phyloP scores from a whole-genome alignment of 2,113 vertebrate species.

The Bubalus kerabau region DNA sequence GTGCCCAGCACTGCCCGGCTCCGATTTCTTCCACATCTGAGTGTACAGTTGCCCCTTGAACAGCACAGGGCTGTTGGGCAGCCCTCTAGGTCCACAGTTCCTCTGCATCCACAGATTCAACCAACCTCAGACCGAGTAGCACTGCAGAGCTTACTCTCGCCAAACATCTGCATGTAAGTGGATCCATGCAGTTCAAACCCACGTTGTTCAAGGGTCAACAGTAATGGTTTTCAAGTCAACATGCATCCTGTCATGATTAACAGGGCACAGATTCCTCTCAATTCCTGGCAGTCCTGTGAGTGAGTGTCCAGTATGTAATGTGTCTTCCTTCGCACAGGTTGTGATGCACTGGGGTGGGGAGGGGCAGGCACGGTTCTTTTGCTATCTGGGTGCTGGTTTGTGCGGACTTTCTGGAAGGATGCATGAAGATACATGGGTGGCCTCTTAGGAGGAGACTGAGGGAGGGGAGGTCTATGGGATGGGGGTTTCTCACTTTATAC shows the following conservation, averaged over 20 bases:
- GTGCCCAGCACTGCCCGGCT: neutral
- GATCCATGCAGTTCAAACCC: neutral
- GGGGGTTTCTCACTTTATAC: neutral
- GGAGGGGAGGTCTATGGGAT: neutral
- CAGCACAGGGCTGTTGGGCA: neutral
- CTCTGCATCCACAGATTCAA: too few relatives aligned
- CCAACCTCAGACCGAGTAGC: neutral
- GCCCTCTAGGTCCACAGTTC: neutral
- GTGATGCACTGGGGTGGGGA: fast-evolving
- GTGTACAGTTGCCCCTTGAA: neutral
- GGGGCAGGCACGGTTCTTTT: neutral
- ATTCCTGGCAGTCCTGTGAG: neutral
- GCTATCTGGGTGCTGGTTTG: neutral
- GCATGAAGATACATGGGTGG: too few relatives aligned
- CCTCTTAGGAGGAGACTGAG: neutral
- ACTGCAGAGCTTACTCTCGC: neutral
- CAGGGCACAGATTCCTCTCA: neutral
- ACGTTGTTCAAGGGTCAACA: neutral
- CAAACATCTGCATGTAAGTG: neutral
- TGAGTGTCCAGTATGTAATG: neutral
- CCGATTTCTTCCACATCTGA: neutral
- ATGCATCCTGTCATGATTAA: neutral
- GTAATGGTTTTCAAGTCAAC: neutral
- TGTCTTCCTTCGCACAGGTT: neutral
- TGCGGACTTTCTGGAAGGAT: neutral